A percentile compares a stretch with the other conserved stretches of the same genome.
Evolutionary conservation across 2,888 invertebrate species (phyloP).

Genomic region (Crocallis elinguaria): DNA sequence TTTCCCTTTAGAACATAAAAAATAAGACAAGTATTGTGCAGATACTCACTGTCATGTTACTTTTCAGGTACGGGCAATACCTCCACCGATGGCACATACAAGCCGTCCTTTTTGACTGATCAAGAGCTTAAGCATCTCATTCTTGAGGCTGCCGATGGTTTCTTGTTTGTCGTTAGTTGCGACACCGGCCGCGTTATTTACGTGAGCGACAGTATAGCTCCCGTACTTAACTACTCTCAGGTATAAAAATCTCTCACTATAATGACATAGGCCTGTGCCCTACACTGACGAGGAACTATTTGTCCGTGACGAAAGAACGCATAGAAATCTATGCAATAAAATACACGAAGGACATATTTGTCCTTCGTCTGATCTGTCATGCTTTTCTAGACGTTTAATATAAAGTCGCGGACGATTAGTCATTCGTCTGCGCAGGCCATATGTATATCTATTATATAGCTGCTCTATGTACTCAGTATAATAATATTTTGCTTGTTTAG

Average conservation of each 20-base stretch:
- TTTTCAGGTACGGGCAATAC: conserved; percentile 96
- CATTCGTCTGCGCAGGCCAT: no score
- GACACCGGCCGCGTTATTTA: conserved; percentile 99
- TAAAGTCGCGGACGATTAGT: no score
- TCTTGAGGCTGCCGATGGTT: conserved; percentile 99
- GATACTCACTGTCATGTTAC: background rate
- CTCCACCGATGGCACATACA: conserved; percentile 98
- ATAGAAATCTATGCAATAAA: no score
- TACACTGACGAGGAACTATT: no score
- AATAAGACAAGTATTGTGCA: background rate
- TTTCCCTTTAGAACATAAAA: background rate
- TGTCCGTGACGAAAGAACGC: no score
- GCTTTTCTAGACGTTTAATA: no score
- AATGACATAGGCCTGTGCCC: no score
- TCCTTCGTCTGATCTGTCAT: no score
- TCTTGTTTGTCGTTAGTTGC: conserved; percentile 97
- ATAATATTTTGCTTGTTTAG: no score
- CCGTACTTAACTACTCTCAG: conserved; percentile 98
- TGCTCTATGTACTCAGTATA: no score
- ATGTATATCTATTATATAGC: no score
- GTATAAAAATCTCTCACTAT: conserved; percentile 61
- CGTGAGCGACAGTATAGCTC: conserved; percentile 99
- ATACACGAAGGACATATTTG: no score
- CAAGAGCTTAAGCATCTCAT: conserved; percentile 99
- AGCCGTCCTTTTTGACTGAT: conserved; percentile 99